Percentiles rank a stretch among this genome's conserved stretches.
These are phyloP conservation scores for Dascyllus trimaculatus DNA, from an alignment of 2,113 vertebrate species.

Conservation along the genomic window DNA sequence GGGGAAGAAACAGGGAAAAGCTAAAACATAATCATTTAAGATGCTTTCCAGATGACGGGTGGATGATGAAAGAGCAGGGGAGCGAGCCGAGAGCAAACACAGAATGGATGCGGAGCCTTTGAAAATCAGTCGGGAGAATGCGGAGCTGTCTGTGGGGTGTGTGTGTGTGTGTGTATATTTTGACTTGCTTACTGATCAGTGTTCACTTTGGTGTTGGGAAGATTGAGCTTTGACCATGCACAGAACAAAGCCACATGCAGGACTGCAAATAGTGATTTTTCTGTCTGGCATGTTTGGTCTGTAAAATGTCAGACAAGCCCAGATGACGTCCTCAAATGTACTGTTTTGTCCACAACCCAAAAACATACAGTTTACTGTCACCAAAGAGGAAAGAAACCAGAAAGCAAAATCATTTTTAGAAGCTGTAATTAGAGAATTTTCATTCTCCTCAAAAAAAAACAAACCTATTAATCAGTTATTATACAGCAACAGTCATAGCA, in stretches of 20 bases:
- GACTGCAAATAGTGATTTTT: too few relatives aligned
- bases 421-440: too few relatives aligned
- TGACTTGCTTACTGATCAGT: slow-evolving; percentile 56
- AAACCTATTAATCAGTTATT: too few relatives aligned
- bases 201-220: slow-evolving; percentile 35
- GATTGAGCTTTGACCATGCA: slow-evolving; percentile 45
- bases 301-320: too few relatives aligned
- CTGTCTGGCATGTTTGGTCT: too few relatives aligned
- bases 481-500: too few relatives aligned
- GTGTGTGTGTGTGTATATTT: slow-evolving; percentile 8
- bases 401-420: too few relatives aligned
- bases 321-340: too few relatives aligned
- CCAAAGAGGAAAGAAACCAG: too few relatives aligned
- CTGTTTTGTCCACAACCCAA: too few relatives aligned
- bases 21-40: slow-evolving; percentile 75
- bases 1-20: slow-evolving; percentile 1
- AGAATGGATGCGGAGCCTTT: slow-evolving; percentile 65
- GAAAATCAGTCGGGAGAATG: slow-evolving; percentile 60
- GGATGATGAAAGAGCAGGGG: slow-evolving; percentile 75
- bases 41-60: slow-evolving; percentile 75
- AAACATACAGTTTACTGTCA: too few relatives aligned
- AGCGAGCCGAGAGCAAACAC: slow-evolving; percentile 48
- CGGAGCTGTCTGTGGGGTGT: slow-evolving; percentile 46
- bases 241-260: slow-evolving; percentile 27
- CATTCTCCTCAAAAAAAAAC: background rate